A percentile compares a stretch with the other conserved stretches of the same genome.
These are phyloP conservation scores for Babylonia areolata DNA, from an alignment of 1,140 invertebrate genomes.

Conservation along the genomic window DNA sequence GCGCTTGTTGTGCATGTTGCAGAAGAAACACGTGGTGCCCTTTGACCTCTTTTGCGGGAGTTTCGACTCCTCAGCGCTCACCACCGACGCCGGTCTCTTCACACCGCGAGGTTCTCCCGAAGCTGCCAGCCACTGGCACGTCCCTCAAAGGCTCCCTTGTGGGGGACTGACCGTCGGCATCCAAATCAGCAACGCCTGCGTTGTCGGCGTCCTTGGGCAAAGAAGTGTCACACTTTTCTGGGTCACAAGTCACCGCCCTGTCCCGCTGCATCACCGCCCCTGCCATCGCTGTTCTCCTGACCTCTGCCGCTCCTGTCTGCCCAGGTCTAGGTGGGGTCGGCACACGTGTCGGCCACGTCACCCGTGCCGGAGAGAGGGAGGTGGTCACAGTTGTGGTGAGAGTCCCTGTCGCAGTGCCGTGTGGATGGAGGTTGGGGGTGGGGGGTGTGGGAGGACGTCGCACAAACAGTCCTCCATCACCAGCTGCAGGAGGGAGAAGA, in stretches of 20 bases:
- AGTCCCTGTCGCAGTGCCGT: not conserved
- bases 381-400: not conserved
- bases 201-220: no score
- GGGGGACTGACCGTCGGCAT: no score
- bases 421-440: not conserved
- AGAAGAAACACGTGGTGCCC: not conserved
- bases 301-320: no score
- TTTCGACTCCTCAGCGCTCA: not conserved
- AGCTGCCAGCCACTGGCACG: not conserved
- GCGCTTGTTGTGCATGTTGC: constrained; percentile 14
- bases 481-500: constrained; percentile 9
- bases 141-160: not conserved
- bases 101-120: not conserved
- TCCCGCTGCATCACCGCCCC: no score
- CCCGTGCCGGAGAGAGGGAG: not conserved
- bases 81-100: not conserved
- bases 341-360: not conserved
- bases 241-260: no score
- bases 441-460: not conserved
- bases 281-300: no score
- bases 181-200: no score
- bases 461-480: constrained; percentile 37
- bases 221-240: no score
- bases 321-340: no score
- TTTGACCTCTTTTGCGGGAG: not conserved